Percentiles rank a stretch among this genome's conserved stretches.
Evolutionary conservation across 2,113 vertebrate species (phyloP).

Genomic region (Lanius collurio): DNA sequence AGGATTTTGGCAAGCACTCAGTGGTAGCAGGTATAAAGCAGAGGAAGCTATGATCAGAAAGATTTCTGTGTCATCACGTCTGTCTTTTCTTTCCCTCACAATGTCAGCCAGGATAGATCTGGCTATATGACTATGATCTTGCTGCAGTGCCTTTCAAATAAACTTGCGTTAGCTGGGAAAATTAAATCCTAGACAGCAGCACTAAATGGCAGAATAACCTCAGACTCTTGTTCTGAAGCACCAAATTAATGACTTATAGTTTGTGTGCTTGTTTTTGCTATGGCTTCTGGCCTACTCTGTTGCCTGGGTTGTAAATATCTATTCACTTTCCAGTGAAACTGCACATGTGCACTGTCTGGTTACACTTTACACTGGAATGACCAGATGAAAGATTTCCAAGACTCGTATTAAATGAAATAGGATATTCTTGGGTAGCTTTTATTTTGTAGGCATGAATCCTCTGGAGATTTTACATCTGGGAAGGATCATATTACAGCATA

Average conservation of each 20-base stretch:
- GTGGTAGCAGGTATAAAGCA: neutral
- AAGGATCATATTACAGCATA: conserved; percentile 23
- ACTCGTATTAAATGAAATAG: conserved; percentile 33
- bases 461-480: neutral
- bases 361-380: conserved; percentile 23
- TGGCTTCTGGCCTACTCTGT: neutral
- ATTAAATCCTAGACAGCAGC: neutral
- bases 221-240: neutral
- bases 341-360: conserved; percentile 10
- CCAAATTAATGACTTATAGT: neutral
- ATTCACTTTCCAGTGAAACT: neutral
- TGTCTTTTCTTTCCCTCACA: neutral
- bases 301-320: neutral
- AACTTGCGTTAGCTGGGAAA: neutral
- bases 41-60: neutral
- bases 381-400: neutral
- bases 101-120: neutral
- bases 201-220: neutral
- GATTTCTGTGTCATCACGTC: neutral
- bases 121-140: neutral
- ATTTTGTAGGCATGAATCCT: neutral
- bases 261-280: neutral
- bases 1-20: neutral
- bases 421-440: conserved; percentile 50
- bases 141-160: neutral